Conservation (phyloP, 2,113 vertebrate genomes). For the Gracilinanus agilis region DNA sequence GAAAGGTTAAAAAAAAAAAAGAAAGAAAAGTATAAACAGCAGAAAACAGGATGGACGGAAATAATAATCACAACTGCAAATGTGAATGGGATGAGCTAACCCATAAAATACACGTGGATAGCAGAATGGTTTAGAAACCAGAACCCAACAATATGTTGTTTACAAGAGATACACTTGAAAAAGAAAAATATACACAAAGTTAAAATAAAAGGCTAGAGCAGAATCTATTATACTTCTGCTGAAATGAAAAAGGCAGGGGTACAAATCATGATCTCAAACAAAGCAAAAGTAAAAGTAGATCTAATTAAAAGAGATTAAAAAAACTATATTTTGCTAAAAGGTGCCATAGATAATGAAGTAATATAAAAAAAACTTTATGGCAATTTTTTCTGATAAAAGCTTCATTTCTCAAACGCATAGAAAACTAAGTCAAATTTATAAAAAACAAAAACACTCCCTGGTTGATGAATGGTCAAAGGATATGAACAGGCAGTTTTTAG, state of each 20-base stretch:
- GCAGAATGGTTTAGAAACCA: neutral
- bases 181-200: neutral
- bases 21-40: neutral
- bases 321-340: neutral
- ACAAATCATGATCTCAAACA: too few relatives aligned
- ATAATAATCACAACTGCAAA: neutral
- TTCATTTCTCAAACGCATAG: neutral
- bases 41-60: neutral
- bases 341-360: neutral
- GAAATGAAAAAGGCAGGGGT: neutral
- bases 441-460: neutral
- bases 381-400: neutral
- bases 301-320: neutral
- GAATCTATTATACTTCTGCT: neutral
- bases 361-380: neutral
- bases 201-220: neutral
- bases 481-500: neutral
- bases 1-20: neutral
- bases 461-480: neutral
- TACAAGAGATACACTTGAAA: neutral
- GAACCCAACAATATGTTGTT: neutral
- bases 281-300: neutral
- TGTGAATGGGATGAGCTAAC: neutral
- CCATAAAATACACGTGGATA: neutral
- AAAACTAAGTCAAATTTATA: neutral